A percentile compares a stretch with the other conserved stretches of the same genome.
Conservation (phyloP, 1,140 invertebrate genomes). For the Drosophila pruinosa region DNA sequence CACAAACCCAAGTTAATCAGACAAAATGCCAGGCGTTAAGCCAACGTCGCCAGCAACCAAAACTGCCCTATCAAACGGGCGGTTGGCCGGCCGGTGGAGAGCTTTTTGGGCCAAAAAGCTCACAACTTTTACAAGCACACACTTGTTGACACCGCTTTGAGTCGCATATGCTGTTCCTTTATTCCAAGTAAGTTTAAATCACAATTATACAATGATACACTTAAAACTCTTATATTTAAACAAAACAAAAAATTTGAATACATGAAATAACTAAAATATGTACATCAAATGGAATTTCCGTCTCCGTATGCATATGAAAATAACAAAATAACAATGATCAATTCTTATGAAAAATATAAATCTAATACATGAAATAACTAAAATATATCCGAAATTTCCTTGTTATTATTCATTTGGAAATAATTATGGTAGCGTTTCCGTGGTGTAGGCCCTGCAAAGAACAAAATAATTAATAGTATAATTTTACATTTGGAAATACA, state of each 20-base stretch:
- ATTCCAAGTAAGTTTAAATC: not conserved
- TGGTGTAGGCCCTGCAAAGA: not conserved
- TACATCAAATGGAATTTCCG: too few species aligned
- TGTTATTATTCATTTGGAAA: too few species aligned
- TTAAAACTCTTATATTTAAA: too few species aligned
- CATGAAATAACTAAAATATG: too few species aligned
- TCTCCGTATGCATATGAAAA: too few species aligned
- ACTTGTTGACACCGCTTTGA: slow-evolving; percentile 4
- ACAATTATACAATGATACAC: too few species aligned
- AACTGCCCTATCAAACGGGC: not conserved
- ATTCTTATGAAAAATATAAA: too few species aligned
- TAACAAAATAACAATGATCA: too few species aligned
- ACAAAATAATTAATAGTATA: not conserved
- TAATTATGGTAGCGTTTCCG: not conserved
- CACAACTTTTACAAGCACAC: not conserved
- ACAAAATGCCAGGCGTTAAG: slow-evolving; percentile 40
- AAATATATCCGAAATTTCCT: too few species aligned
- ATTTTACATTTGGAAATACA: not conserved
- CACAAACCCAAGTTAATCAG: slow-evolving; percentile 35
- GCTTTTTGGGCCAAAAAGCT: slow-evolving; percentile 25
- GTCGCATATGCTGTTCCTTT: not conserved
- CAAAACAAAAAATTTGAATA: too few species aligned
- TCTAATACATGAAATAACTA: too few species aligned
- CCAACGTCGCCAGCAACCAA: slow-evolving; percentile 6
- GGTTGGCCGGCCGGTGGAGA: not conserved